Base-by-base conservation (phyloP, 1,140 invertebrate genomes). In the Linepithema humile region DNA sequence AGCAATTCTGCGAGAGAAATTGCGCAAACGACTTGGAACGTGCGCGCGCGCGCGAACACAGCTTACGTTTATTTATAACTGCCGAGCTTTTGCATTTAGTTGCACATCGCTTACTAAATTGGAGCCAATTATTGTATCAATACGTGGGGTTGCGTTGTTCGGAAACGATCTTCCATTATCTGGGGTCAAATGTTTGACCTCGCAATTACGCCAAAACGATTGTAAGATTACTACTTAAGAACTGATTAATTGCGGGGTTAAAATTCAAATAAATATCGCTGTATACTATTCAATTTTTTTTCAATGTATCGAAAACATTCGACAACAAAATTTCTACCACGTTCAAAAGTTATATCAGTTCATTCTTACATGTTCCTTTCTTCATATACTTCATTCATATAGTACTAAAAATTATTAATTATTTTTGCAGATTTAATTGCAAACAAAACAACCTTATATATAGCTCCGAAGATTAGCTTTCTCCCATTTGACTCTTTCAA, bases 161-260 rank as follows among this genome's bases (percentile, higher is more conserved):
- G 35, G 45, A 64, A 73, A 72, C 15, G 57, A 73, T 82, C 78
- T 64, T 45, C 38, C 67, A 64, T 85, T 85, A 85, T 85, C 77
- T 53, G 45, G 15, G 64, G 72, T 85, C 77, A 69, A 70, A 15
- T 45, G 12, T 35, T 48, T 82, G 77, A 85, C 65, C 77, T 60
- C 48, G 38, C n/a, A 45, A 43, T 77, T 83, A 64, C 82, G 59
- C 77, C 72, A 75, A 4, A 7, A 32, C 2, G 55, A 20, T 38
- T 23, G 60, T 69, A 60, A 60, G 53, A 59, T 57, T 38, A 40
- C 59, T 73, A 57, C 7, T 26, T 57, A 73, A 40, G 23, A 50
- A 1, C 12, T 57, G 50, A 73, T 73, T 57, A 73, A 38, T 40
- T 20, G 35, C 9, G 3, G 1, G 26, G 1, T 38, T 73, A 59